phyloP scores from a whole-genome alignment of 2,113 vertebrate genomes.

The Prietella phreatophila region DNA sequence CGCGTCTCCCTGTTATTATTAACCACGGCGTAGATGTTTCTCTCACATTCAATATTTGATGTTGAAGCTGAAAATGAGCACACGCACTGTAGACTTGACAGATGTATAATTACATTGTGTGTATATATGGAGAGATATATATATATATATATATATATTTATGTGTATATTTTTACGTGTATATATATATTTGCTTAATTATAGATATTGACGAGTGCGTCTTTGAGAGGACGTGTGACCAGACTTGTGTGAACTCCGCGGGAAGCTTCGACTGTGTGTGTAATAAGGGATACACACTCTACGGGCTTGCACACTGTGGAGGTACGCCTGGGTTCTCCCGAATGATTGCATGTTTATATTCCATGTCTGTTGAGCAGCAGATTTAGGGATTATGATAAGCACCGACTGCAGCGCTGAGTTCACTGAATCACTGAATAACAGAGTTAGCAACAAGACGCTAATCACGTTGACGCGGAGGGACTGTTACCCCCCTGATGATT shows the following conservation, averaged over 20 bases:
- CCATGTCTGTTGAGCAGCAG: neutral
- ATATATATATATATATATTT: constrained; percentile 40
- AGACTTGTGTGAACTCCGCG: constrained; percentile 90
- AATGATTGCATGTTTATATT: constrained; percentile 15
- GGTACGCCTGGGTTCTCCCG: constrained; percentile 74
- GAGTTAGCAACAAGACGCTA: neutral
- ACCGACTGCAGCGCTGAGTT: neutral
- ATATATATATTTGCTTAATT: constrained; percentile 62
- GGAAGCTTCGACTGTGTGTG: constrained; percentile 91
- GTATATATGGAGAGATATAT: constrained; percentile 52
- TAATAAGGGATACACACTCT: constrained; percentile 88
- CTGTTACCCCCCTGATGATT: neutral
- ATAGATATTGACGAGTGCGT: constrained; percentile 97
- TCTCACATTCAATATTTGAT: constrained; percentile 23
- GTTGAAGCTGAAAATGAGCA: constrained; percentile 27
- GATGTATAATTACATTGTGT: constrained; percentile 48
- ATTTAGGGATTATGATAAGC: constrained; percentile 6
- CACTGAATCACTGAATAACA: neutral
- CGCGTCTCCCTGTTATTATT: constrained; percentile 43
- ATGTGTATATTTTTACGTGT: constrained; percentile 37
- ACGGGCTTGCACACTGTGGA: constrained; percentile 92
- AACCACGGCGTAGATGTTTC: constrained; percentile 11
- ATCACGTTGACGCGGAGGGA: neutral
- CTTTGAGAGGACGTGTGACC: constrained; percentile 93
- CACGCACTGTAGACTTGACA: neutral